A percentile compares a stretch with the other conserved stretches of the same genome.
These are phyloP conservation scores for Lasioglossum oenotherae DNA, from an alignment of 2,888 invertebrate genomes.

Conservation along the genomic window DNA sequence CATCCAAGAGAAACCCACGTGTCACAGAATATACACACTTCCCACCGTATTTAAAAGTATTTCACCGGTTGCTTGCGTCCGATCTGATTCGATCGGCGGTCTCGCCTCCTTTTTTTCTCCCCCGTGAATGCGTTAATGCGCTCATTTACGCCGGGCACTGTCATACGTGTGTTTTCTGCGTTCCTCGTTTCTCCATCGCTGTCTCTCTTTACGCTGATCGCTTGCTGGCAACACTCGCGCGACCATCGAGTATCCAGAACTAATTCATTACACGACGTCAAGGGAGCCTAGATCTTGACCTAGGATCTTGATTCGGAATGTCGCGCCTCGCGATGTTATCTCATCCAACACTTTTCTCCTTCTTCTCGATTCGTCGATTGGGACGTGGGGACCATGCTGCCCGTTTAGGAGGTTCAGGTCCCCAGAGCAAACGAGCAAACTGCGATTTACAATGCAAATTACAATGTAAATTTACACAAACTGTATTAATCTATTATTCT, in stretches of 20 bases:
- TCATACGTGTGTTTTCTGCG: neutral
- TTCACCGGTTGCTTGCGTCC: neutral
- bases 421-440: neutral
- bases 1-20: neutral
- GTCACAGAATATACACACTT: neutral
- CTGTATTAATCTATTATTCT: neutral
- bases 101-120: neutral
- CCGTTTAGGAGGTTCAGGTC: neutral
- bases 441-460: neutral
- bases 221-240: neutral
- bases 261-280: slow-evolving; percentile 19
- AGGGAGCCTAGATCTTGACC: neutral
- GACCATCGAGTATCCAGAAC: neutral
- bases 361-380: neutral
- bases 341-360: neutral
- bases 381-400: neutral
- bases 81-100: neutral
- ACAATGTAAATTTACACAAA: neutral
- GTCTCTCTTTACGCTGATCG: neutral
- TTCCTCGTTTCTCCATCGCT: neutral
- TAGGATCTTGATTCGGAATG: neutral
- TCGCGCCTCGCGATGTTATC: neutral
- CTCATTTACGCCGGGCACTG: neutral
- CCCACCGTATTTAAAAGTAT: neutral
- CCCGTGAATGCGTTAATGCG: neutral